Base-by-base conservation (phyloP, 2,888 invertebrate genomes). In the Parnassius smintheus region DNA sequence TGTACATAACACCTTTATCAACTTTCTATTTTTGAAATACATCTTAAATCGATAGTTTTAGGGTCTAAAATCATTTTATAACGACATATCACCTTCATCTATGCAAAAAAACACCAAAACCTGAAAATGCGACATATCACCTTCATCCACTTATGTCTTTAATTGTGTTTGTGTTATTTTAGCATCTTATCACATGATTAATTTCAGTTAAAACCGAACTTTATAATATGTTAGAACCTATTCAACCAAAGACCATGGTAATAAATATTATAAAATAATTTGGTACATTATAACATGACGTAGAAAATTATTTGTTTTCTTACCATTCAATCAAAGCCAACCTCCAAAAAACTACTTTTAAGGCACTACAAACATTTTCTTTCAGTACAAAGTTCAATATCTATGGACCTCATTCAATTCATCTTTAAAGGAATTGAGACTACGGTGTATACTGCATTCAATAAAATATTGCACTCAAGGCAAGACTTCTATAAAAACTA, bases 401-500 rank as follows among this genome's bases (percentile, higher is more conserved):
- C 74, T 8, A 44, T 18, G 13, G 9, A 12, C n/a, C 9, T 49
- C n/a, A 44, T 44, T 44, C 11, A 9, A 44, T 9, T 44, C 2
- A 44, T 11, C 9, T 18, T 46, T 9, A 18, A n/a, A 42, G 22
- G 10, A 56, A 53, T 2, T 48, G 22, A 57, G 56, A 41, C 35
- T 46, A 62, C 58, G 49, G 58, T 55, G 62, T 45, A 44, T 35
- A 58, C 62, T 45, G 58, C 12, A 9, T 22, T 9, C 12, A 35
- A 58, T 42, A 53, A 53, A 54, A 58, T 58, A 62, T 62, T 62
- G 62, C 60, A 65, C 51, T 44, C 35, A 45, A 50, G 50, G 59
- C 56, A 61, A 59, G 58, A 50, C 10, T 13, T 62, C 25, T 46
- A 55, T 61, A 61, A 65, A 65, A 62, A 58, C 61, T 63, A 63